A percentile compares a stretch with the other conserved stretches of the same genome.
These are phyloP conservation scores for Torymus tubicola DNA, from an alignment of 2,888 invertebrate species.

Conservation along the genomic window DNA sequence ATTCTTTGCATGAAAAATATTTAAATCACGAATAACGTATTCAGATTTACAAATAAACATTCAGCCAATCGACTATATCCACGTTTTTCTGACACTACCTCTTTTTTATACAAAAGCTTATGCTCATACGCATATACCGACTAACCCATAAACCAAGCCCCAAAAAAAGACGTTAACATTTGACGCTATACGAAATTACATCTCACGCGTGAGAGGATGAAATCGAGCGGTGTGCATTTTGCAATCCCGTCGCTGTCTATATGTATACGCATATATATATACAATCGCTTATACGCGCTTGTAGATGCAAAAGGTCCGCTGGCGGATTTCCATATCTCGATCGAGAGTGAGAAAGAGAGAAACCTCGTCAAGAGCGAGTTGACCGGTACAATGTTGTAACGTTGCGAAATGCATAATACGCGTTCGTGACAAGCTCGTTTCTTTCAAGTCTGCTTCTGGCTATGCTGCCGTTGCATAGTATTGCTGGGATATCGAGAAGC, in stretches of 20 bases:
- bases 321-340: conserved; percentile 59
- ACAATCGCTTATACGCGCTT: conserved; percentile 2
- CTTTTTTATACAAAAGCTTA: too few relatives aligned
- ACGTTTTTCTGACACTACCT: too few relatives aligned
- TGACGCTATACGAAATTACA: conserved; percentile 8
- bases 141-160: background rate
- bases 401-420: conserved; percentile 50
- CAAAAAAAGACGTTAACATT: conserved; percentile 13
- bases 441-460: conserved; percentile 31
- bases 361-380: conserved; percentile 48
- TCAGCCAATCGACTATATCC: too few relatives aligned
- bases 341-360: conserved; percentile 37
- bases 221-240: conserved; percentile 20
- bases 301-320: conserved; percentile 55
- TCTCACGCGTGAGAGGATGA: conserved; percentile 9
- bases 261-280: background rate
- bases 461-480: background rate
- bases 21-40: too few relatives aligned
- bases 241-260: conserved; percentile 8
- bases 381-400: conserved; percentile 56
- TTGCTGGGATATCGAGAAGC: conserved; percentile 30
- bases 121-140: too few relatives aligned
- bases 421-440: conserved; percentile 45
- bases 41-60: too few relatives aligned
- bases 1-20: too few relatives aligned